Conservation (phyloP, 2,888 invertebrate genomes). For the Ormyrus thymus region DNA sequence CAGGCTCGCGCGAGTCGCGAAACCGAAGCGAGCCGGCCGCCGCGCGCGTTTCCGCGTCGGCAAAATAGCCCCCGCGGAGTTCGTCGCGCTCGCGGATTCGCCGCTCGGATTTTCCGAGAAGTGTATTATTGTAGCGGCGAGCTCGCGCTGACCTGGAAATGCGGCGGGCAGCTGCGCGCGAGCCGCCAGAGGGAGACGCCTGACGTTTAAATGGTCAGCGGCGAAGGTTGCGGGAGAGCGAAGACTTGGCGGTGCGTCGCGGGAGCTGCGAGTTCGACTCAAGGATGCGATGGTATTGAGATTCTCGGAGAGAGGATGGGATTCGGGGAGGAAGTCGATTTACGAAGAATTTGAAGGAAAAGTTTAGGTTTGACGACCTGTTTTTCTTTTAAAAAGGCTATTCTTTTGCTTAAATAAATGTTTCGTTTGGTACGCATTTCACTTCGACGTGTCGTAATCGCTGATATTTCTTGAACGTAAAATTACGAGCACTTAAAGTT, state of each 20-base stretch:
- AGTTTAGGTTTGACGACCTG: no score
- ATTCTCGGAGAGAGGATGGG: neutral
- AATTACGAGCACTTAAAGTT: no score
- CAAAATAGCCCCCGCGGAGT: constrained; percentile 40
- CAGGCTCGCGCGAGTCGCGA: constrained; percentile 38
- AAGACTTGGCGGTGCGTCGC: neutral
- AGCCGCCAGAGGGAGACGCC: neutral
- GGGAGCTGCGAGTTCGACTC: no score
- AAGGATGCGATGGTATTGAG: no score
- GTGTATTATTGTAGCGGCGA: constrained; percentile 40
- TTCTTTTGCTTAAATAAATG: no score
- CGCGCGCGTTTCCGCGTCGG: constrained; percentile 42
- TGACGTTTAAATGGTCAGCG: neutral
- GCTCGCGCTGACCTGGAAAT: constrained; percentile 42
- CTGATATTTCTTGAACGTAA: no score
- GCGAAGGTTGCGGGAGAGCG: neutral
- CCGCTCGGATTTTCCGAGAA: constrained; percentile 47
- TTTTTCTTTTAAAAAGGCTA: no score
- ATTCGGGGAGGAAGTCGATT: no score
- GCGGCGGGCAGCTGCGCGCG: constrained; percentile 5
- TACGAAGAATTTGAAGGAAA: no score
- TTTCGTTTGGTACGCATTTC: no score
- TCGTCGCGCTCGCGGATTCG: constrained; percentile 4
- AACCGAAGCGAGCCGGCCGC: constrained; percentile 26
- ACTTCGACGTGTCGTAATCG: no score